Base-by-base conservation (phyloP, 2,888 invertebrate species). In the Eubasilissa splendida region DNA sequence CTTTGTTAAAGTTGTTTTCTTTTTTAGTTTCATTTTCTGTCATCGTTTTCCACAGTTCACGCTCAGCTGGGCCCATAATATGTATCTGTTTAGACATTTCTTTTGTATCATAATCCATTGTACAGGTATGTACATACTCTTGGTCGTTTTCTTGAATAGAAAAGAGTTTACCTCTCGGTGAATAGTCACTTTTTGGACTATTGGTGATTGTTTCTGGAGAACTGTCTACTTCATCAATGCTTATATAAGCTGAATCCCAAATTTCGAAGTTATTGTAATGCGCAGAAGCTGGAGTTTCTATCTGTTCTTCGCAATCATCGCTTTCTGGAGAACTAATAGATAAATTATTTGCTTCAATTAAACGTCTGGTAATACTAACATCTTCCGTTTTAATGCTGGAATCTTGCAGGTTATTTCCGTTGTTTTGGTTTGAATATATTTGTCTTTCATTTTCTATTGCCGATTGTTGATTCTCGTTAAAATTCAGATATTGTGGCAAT, bases 201-300 rank as follows among this genome's bases (percentile, higher is more conserved):
- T 88, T 89, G 84, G 88, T 88, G 83, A 89, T 90, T 82, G 84
- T 88, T 84, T 90, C 90, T 59, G 90, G 88, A 8, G 89, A 88
- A 85, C 88, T 87, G 84, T 88, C 89, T 83, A 86, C 88, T 80
- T 91, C 91, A 84, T 91, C 91, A 83, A 91, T 90, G 87, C 91
- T 91, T 84, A 91, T 89, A 84, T 91, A 91, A 11, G 91, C 91
- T 9, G 91, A 91, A 86, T 91, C 91, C 89, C 90, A 90, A 82
- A 87, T 87, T 83, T 91, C 90, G 87, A 88, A 14, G 60, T 80
- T 82, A 33, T 66, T 58, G 52, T 71, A 42, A 31, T 10, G 52
- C 42, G 33, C 8, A 2, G 5, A 31, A 10, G 65, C 33, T 5
- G 74, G 58, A 33, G 71, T 53, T 52, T 50, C n/a, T 7, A n/a